Base-by-base conservation (phyloP, 2,888 invertebrate genomes). In the Drosophila phalerata region DNA sequence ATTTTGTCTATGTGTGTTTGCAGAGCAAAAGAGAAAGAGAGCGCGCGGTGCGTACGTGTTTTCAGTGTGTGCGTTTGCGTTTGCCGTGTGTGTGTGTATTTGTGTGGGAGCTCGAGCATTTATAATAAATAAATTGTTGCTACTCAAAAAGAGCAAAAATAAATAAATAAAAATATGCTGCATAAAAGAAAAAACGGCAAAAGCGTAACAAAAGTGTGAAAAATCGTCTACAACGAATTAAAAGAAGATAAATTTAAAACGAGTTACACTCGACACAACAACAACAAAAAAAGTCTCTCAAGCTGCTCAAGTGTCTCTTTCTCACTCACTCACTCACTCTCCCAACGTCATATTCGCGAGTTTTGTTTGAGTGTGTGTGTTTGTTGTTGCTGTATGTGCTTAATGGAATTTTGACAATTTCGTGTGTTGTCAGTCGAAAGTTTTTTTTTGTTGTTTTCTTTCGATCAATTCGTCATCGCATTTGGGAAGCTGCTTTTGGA, bases 121-220 rank as follows among this genome's bases (percentile, higher is more conserved):
- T 84, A 78, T 79, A 79, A 81, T 77, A 74, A 85, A 87, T 82
- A 87, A 81, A 79, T 74, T 86, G 66, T 66, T 68, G 72, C 65
- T 55, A 66, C 58, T 76, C 60, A 25, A 53, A 58, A n/a, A 72
- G 22, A 70, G 73, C 65, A 84, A n/a, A n/a, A n/a, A n/a, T n/a
- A n/a, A 79, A 84, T 76, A 77, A 81, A 86, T 75, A 68, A 76
- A 73, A 76, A 73, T 68, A 77, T 73, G 78, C 72, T 73, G 64
- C 76, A 82, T 64, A 64, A 65, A 53, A 63, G 55, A 58, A 73
- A 64, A 71, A 65, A 71, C 69, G 65, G 65, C 62, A 67, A 69
- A 83, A 80, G 64, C 70, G 70, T 73, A 71, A 74, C 68, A 70
- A 83, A 71, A 85, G 79, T 76, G 83, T 79, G 58, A 73, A 82